Base-by-base conservation (phyloP, 2,888 invertebrate genomes). In the Mystacides longicornis region DNA sequence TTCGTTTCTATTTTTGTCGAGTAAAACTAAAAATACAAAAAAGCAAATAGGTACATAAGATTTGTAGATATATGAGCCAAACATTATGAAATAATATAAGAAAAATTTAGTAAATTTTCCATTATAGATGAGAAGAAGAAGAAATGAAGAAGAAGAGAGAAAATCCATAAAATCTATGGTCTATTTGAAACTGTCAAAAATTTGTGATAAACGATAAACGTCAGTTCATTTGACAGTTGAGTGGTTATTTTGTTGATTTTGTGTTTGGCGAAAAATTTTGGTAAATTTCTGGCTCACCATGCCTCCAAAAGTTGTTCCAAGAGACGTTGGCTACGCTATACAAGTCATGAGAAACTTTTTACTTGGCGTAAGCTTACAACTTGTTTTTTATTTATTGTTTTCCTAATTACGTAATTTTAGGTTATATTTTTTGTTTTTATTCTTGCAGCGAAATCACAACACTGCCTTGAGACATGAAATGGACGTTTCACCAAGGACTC, bases 381-480 rank as follows among this genome's bases (percentile, higher is more conserved):
- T n/a, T n/a, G n/a, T n/a, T 52, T 31, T 21, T 27, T 46, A 55
- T 59, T 23, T 62, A 54, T 52, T 48, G 21, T 42, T 49, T 55
- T 45, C 31, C 19, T 23, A 55, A 63, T 68, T 66, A 52, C 56
- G 53, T 50, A 37, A 60, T 54, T 23, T 50, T 49, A 51, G 20
- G 11, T 1, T 37, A 14, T 7, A 4, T 37, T 14, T 7, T 7
- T 37, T 3, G 16, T 37, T 37, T 14, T 37, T 49, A 33, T 33
- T 42, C 23, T 55, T 55, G 48, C 67, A 86, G 85, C 79, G 85
- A 62, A 71, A 77, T 58, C 80, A 82, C 64, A 80, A 71, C 1
- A 73, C 75, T 56, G 79, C 85, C 1, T 66, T 89, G 47, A 79
- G 92, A 63, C 90, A 83, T 65, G 81, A 83, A 61, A 82, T 86